These are phyloP conservation scores for Elysia crispata DNA, from an alignment of 2,888 invertebrate species.

Conservation along the genomic window DNA sequence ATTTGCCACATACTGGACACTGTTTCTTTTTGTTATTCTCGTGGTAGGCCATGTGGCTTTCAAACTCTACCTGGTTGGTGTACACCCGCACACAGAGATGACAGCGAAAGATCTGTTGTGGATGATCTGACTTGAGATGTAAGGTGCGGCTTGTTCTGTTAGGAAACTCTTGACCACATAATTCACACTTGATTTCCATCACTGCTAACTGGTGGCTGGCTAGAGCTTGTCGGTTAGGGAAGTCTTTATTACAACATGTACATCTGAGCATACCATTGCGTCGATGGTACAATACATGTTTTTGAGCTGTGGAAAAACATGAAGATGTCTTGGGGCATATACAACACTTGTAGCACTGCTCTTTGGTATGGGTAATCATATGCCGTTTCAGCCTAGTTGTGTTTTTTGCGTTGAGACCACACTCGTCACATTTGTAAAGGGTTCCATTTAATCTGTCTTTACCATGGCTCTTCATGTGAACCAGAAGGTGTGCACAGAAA, in stretches of 20 bases:
- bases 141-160: constrained; percentile 42
- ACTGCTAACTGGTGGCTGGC: constrained; percentile 40
- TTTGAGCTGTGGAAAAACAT: too few relatives aligned
- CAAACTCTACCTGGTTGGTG: constrained; percentile 27
- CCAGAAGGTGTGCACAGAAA: constrained; percentile 36
- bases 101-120: constrained; percentile 35
- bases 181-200: constrained; percentile 40
- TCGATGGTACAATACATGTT: constrained; percentile 12
- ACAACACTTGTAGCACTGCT: constrained; percentile 41
- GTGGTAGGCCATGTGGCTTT: constrained; percentile 39
- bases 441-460: not conserved
- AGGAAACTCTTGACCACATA: constrained; percentile 44
- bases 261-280: constrained; percentile 39
- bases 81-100: constrained; percentile 35
- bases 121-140: constrained; percentile 37
- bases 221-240: constrained; percentile 31
- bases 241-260: constrained; percentile 39
- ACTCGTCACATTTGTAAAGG: constrained; percentile 29
- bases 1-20: constrained; percentile 41
- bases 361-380: constrained; percentile 43
- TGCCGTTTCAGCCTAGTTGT: constrained; percentile 44
- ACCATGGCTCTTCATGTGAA: constrained; percentile 14
- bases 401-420: constrained; percentile 32
- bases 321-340: constrained; percentile 34
- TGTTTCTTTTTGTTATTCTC: constrained; percentile 39